These are phyloP conservation scores for Globodera rostochiensis DNA, from an alignment of 1,140 invertebrate species.

Conservation along the genomic window DNA sequence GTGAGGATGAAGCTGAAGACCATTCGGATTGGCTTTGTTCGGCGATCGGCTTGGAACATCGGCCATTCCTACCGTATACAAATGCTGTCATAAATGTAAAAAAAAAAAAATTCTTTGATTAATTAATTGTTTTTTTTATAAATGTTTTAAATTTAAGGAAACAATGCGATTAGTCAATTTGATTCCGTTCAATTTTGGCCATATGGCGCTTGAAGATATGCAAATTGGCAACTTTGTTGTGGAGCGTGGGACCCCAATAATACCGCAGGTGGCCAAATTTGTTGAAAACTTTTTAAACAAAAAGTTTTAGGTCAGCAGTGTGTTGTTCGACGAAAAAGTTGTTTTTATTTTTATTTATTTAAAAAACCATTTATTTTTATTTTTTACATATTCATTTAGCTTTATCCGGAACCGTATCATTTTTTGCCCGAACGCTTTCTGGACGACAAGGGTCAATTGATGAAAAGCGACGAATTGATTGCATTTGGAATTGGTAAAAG, in stretches of 20 bases:
- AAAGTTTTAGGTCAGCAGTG: conserved; percentile 8
- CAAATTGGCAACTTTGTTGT: conserved; percentile 5
- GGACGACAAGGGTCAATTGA: conserved; percentile 28
- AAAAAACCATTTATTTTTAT: neutral
- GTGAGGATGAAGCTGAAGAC: neutral
- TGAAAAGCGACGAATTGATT: conserved; percentile 33
- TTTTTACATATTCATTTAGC: neutral
- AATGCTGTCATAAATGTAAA: conserved; percentile 30
- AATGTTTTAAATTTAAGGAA: conserved; percentile 4
- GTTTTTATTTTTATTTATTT: neutral
- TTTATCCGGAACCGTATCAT: conserved; percentile 17
- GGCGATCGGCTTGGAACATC: conserved; percentile 18
- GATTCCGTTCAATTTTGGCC: conserved; percentile 9
- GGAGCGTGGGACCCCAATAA: neutral
- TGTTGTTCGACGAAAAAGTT: conserved; percentile 23
- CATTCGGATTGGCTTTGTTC: conserved; percentile 20
- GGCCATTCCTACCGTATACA: conserved; percentile 24
- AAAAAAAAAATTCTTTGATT: neutral
- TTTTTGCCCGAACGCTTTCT: conserved; percentile 33
- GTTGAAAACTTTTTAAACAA: neutral
- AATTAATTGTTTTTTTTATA: neutral
- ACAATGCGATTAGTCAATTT: conserved; percentile 21
- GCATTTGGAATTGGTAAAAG: conserved; percentile 31
- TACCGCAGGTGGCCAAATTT: conserved; percentile 2
- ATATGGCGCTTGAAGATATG: conserved; percentile 18